Base-by-base conservation (phyloP, 1,140 invertebrate species). In the Aphis gossypii region DNA sequence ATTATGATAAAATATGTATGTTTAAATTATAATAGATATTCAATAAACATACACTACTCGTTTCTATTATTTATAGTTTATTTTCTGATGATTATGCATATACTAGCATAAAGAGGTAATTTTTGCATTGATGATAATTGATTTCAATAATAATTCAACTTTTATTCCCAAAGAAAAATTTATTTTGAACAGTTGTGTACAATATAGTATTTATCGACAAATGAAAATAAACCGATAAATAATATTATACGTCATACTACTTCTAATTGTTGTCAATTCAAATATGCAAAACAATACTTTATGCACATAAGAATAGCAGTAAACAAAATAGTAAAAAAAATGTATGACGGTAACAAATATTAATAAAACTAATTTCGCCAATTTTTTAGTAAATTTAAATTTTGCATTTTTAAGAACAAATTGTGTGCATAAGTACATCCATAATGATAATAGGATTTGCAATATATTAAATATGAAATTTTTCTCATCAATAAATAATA, bases 321-420 rank as follows among this genome's bases (percentile, higher is more conserved):
- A 30, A 68, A 68, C 60, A 76, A 76, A n/a, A 76, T 76, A 14
- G n/a, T n/a, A 76, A 76, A 76, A 76, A n/a, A 76, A 76, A 76
- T 35, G 30, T 76, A 76, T 76, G 0, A 51, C 1, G 2, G 2
- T 51, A 51, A 18, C 18, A n/a, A 76, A 76, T 76, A 76, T 76
- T 6, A n/a, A 68, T 68, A 1, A n/a, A 18, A 76, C 14, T 6
- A n/a, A n/a, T 68, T n/a, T 68, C n/a, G 18, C n/a, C 18, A 76
- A 18, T 30, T 76, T 76, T 76, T 76, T 76, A n/a, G 0, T n/a
- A 76, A 76, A 2, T 20, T 1, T 14, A 68, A 14, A 5, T 76
- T 76, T n/a, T n/a, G 14, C 1, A 18, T 76, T 76, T 76, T 54
- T 68, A 6, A 35, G 0, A 18, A n/a, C 14, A 76, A 76, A 76